A percentile compares a stretch with the other conserved stretches of the same genome.
phyloP scores from a whole-genome alignment of 1,140 invertebrate genomes.

The Drosophila oshimai region DNA sequence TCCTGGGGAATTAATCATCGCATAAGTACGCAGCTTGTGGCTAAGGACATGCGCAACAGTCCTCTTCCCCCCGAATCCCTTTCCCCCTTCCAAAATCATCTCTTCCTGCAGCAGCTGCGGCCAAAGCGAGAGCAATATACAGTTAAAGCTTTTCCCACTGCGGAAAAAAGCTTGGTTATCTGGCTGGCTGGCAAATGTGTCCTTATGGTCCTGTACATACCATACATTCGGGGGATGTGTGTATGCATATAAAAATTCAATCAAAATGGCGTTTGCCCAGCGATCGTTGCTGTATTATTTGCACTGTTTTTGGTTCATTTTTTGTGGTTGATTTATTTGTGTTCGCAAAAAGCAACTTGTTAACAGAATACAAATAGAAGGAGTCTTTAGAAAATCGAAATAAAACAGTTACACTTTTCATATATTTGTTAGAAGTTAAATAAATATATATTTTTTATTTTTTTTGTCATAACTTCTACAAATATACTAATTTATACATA shows the following conservation, averaged over 20 bases:
- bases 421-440: too few relatives aligned
- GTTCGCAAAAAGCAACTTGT: too few relatives aligned
- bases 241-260: slow-evolving; percentile 49
- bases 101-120: slow-evolving; percentile 34
- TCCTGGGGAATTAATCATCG: slow-evolving; percentile 59
- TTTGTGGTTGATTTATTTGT: background rate
- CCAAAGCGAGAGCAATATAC: slow-evolving; percentile 69
- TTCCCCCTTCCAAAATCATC: background rate
- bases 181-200: slow-evolving; percentile 63
- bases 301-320: background rate
- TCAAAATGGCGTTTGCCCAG: slow-evolving; percentile 63
- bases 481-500: too few relatives aligned
- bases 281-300: slow-evolving; percentile 8
- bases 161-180: slow-evolving; percentile 65
- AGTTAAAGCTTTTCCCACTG: slow-evolving; percentile 46
- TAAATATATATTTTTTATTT: too few relatives aligned
- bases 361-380: too few relatives aligned
- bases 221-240: slow-evolving; percentile 11
- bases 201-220: slow-evolving; percentile 38
- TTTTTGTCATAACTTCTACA: too few relatives aligned
- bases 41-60: slow-evolving; percentile 76
- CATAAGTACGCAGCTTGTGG: slow-evolving; percentile 59
- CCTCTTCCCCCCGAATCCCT: background rate
- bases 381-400: too few relatives aligned
- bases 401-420: too few relatives aligned